phyloP scores from a whole-genome alignment of 1,140 invertebrate genomes.

The Magallana ariakensis region DNA sequence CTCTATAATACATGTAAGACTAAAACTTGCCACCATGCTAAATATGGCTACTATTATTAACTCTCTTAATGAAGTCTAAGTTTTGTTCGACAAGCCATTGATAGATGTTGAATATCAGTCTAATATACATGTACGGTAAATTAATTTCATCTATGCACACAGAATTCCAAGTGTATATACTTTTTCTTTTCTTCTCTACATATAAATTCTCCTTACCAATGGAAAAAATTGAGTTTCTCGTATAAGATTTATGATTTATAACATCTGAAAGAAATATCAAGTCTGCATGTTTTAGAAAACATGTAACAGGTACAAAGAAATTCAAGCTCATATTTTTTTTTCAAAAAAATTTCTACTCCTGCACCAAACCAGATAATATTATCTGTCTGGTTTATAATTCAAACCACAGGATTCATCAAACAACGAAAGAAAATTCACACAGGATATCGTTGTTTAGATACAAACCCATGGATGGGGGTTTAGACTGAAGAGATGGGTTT shows the following conservation, averaged over 20 bases:
- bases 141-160: too few relatives aligned
- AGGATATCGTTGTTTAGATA: neutral
- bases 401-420: neutral
- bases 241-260: constrained; percentile 23
- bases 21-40: too few relatives aligned
- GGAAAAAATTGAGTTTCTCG: constrained; percentile 25
- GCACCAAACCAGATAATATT: neutral
- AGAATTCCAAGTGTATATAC: too few relatives aligned
- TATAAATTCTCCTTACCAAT: neutral
- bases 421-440: neutral
- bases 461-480: constrained; percentile 20
- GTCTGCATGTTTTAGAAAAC: neutral
- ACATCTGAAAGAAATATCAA: constrained; percentile 19
- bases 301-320: neutral
- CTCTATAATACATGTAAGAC: too few relatives aligned
- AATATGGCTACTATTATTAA: too few relatives aligned
- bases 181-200: too few relatives aligned
- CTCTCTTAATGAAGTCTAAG: too few relatives aligned
- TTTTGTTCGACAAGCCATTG: too few relatives aligned
- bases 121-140: too few relatives aligned
- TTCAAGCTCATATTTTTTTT: constrained; percentile 10
- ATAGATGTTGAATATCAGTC: too few relatives aligned
- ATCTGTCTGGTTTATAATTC: neutral
- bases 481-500: constrained; percentile 13
- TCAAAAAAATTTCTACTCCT: neutral